phyloP scores from a whole-genome alignment of 2,113 vertebrate genomes.

The Canis aureus region DNA sequence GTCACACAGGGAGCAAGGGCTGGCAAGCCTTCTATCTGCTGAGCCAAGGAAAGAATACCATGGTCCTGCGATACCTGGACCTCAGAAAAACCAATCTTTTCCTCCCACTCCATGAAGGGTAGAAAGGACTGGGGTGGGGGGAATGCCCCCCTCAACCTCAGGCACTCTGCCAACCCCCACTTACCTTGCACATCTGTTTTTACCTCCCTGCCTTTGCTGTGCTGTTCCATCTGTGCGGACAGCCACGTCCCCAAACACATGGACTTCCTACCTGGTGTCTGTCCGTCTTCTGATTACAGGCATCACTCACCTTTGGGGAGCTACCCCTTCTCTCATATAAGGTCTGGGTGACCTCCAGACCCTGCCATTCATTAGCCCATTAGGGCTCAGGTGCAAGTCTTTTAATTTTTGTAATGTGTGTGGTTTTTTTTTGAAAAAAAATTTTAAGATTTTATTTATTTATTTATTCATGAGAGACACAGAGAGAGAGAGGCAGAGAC shows the following conservation, averaged over 20 bases:
- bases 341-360: background rate
- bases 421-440: background rate
- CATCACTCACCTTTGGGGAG: background rate
- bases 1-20: background rate
- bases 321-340: accelerated
- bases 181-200: no score
- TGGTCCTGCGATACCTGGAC: background rate
- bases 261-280: background rate
- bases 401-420: background rate
- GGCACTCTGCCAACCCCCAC: background rate
- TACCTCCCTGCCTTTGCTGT: background rate
- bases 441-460: no score
- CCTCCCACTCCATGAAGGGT: background rate
- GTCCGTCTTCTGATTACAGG: background rate
- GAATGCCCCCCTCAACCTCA: background rate
- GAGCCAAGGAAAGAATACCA: background rate
- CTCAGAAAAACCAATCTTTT: background rate
- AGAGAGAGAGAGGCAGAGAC: no score
- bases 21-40: background rate
- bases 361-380: background rate
- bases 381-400: background rate
- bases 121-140: background rate
- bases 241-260: background rate
- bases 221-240: no score
- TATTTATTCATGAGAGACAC: no score